A percentile compares a stretch with the other conserved stretches of the same genome.
Evolutionary conservation across 1,140 invertebrate species (phyloP).

Genomic region (Campoletis sonorensis): DNA sequence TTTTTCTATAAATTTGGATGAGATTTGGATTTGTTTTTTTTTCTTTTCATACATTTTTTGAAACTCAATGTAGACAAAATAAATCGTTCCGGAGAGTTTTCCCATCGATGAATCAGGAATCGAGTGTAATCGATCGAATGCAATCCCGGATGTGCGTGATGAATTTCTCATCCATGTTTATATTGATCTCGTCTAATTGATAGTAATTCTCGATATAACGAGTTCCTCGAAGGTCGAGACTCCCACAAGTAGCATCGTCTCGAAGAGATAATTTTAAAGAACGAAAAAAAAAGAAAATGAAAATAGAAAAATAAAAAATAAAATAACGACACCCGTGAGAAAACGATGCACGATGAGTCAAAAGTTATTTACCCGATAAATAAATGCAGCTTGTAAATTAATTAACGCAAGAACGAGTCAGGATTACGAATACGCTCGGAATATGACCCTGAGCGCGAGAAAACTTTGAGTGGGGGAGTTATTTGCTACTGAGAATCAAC

Average conservation of each 20-base stretch:
- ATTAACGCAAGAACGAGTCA: neutral
- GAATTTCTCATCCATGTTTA: neutral
- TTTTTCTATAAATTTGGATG: too few relatives aligned
- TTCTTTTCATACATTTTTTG: too few relatives aligned
- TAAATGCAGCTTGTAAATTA: neutral
- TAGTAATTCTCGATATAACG: neutral
- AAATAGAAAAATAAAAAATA: neutral
- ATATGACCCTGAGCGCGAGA: neutral
- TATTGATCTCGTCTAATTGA: neutral
- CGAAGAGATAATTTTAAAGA: neutral
- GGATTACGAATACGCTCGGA: neutral
- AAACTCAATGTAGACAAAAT: too few relatives aligned
- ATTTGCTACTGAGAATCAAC: neutral
- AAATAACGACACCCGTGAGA: neutral
- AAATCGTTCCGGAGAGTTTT: too few relatives aligned
- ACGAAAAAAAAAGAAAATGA: neutral
- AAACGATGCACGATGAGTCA: neutral
- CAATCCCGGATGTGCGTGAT: neutral
- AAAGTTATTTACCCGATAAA: neutral
- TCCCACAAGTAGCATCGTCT: neutral
- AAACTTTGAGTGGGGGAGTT: neutral
- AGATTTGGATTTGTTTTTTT: too few relatives aligned
- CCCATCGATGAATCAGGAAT: too few relatives aligned
- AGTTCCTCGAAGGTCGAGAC: slow-evolving; percentile 5
- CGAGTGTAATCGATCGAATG: too few relatives aligned